phyloP scores from a whole-genome alignment of 2,113 vertebrate species.

The Spheniscus mendiculus region DNA sequence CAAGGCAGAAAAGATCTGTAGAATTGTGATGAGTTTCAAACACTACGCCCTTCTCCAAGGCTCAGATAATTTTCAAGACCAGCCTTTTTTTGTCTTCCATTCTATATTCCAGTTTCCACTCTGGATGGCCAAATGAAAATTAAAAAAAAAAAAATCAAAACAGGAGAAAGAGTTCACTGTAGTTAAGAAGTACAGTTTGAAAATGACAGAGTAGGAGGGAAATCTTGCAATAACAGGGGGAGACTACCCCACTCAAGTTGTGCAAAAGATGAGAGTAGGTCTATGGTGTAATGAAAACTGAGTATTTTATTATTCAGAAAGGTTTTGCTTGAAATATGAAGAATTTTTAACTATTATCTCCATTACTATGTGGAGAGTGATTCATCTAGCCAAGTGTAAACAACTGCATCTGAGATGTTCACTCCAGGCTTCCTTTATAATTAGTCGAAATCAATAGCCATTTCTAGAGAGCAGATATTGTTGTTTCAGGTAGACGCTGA shows the following conservation, averaged over 20 bases:
- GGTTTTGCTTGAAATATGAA: background rate
- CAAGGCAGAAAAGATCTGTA: background rate
- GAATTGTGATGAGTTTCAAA: background rate
- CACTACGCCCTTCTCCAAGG: background rate
- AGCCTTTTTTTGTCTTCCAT: background rate
- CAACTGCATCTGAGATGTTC: background rate
- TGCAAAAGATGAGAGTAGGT: background rate
- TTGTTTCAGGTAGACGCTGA: background rate
- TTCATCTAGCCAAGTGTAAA: background rate
- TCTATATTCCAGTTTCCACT: background rate
- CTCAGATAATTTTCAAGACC: background rate
- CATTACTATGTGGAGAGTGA: background rate
- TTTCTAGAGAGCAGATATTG: background rate
- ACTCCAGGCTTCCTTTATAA: background rate
- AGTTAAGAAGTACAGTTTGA: background rate
- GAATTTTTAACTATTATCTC: background rate
- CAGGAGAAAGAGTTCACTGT: background rate
- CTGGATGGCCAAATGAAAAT: background rate
- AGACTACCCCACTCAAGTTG: background rate
- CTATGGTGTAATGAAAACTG: background rate
- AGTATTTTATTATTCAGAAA: background rate
- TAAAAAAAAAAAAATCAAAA: background rate
- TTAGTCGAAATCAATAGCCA: background rate
- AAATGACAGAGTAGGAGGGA: background rate
- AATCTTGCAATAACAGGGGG: background rate